Evolutionary conservation across 2,797 vertebrate genomes (phyloP).

Genomic region (Triplophysa bombifrons): DNA sequence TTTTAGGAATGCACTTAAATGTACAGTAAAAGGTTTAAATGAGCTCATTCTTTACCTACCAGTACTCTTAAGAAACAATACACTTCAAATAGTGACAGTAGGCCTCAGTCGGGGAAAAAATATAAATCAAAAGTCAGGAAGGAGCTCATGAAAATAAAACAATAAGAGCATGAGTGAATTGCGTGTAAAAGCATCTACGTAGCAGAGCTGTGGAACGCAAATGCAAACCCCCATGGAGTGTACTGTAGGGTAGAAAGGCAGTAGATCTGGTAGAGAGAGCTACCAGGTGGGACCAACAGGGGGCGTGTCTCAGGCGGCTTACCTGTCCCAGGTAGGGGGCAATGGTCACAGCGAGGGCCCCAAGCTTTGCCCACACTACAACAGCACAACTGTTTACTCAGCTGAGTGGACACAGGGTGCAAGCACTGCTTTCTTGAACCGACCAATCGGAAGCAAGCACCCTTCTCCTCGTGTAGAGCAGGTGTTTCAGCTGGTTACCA

Average conservation of each 20-base stretch:
- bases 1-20: neutral
- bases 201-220: slow-evolving; percentile 36
- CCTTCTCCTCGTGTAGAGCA: slow-evolving; percentile 90
- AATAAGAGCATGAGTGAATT: neutral
- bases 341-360: slow-evolving; percentile 95
- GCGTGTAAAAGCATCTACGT: slow-evolving; percentile 43
- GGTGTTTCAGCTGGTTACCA: slow-evolving; percentile 82
- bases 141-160: neutral
- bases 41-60: neutral
- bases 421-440: slow-evolving; percentile 91
- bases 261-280: neutral
- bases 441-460: slow-evolving; percentile 95
- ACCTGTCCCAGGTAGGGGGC: slow-evolving; percentile 96
- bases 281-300: neutral
- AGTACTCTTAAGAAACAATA: neutral
- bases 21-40: neutral
- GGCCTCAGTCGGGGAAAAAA: neutral
- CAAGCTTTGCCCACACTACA: slow-evolving; percentile 99
- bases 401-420: slow-evolving; percentile 94
- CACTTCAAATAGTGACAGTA: neutral
- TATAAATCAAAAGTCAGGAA: neutral
- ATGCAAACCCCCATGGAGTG: slow-evolving; percentile 30
- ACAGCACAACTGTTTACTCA: slow-evolving; percentile 98
- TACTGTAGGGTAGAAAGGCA: neutral
- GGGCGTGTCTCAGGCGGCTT: slow-evolving; percentile 64